Conservation (phyloP, 2,113 vertebrate species). For the Chionomys nivalis region DNA sequence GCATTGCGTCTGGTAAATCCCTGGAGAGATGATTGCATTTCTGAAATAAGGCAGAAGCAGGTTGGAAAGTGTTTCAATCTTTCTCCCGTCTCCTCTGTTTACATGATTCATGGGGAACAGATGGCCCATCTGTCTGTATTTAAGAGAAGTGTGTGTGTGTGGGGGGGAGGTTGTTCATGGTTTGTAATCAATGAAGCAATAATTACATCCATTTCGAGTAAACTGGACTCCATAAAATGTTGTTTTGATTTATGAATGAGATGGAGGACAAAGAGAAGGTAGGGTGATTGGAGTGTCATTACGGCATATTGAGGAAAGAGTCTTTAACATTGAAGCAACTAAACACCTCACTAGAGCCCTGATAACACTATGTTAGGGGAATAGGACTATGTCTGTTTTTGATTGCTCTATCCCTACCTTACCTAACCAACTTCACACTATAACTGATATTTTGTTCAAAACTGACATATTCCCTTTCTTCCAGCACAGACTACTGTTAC, state of each 20-base stretch:
- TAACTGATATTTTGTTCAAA: constrained; percentile 53
- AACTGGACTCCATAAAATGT: constrained; percentile 69
- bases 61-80: constrained; percentile 80
- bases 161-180: constrained; percentile 50
- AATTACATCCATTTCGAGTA: constrained; percentile 77
- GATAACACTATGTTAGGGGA: constrained; percentile 3
- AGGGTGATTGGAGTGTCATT: constrained; percentile 60
- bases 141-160: constrained; percentile 62
- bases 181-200: constrained; percentile 81
- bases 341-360: constrained; percentile 1
- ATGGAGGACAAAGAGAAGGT: constrained; percentile 57
- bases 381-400: constrained; percentile 53
- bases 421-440: not conserved
- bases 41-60: constrained; percentile 63
- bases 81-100: constrained; percentile 81
- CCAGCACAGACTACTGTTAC: constrained; percentile 3
- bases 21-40: constrained; percentile 72
- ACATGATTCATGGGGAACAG: constrained; percentile 85
- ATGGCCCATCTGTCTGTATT: constrained; percentile 81
- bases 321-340: constrained; percentile 47
- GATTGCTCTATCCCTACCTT: not conserved
- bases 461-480: constrained; percentile 1
- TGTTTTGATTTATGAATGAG: constrained; percentile 76
- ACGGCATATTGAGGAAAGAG: constrained; percentile 45
- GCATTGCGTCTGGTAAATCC: constrained; percentile 66